These are phyloP conservation scores for Heliconius sara DNA, from an alignment of 2,888 invertebrate species.

Conservation along the genomic window DNA sequence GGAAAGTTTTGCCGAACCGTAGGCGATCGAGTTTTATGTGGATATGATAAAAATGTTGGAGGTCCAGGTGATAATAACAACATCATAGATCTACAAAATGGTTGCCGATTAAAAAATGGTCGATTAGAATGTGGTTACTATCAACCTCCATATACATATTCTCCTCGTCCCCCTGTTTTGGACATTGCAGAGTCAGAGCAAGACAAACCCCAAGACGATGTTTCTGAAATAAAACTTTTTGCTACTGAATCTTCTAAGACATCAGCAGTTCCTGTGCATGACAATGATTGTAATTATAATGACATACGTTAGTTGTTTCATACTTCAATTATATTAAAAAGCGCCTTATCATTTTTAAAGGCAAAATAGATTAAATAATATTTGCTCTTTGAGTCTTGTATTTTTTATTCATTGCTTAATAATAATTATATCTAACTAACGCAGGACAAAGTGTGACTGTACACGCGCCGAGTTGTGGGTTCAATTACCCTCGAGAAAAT, in stretches of 20 bases:
- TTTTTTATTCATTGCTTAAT: background rate
- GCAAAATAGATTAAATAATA: background rate
- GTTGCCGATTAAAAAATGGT: slow-evolving; percentile 65
- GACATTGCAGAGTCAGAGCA: slow-evolving; percentile 32
- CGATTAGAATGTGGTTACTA: slow-evolving; percentile 73
- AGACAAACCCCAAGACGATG: slow-evolving; percentile 17
- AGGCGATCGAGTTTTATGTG: slow-evolving; percentile 68
- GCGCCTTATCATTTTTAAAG: background rate
- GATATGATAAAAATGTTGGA: slow-evolving; percentile 66
- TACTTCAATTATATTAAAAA: background rate
- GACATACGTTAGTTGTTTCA: background rate
- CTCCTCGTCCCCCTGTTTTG: slow-evolving; percentile 54
- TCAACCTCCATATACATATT: slow-evolving; percentile 58
- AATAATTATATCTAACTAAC: background rate
- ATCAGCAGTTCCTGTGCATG: background rate
- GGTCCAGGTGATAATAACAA: slow-evolving; percentile 49
- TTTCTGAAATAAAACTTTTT: background rate
- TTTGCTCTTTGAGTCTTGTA: background rate
- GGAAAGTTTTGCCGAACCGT: slow-evolving; percentile 61
- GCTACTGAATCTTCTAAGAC: background rate
- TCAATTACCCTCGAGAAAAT: too few relatives aligned
- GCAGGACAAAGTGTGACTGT: too few relatives aligned
- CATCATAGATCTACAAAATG: slow-evolving; percentile 54
- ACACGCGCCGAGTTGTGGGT: too few relatives aligned
- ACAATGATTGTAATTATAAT: background rate